Base-by-base conservation (phyloP, 2,888 invertebrate species). In the Caradrina clavipalpis region DNA sequence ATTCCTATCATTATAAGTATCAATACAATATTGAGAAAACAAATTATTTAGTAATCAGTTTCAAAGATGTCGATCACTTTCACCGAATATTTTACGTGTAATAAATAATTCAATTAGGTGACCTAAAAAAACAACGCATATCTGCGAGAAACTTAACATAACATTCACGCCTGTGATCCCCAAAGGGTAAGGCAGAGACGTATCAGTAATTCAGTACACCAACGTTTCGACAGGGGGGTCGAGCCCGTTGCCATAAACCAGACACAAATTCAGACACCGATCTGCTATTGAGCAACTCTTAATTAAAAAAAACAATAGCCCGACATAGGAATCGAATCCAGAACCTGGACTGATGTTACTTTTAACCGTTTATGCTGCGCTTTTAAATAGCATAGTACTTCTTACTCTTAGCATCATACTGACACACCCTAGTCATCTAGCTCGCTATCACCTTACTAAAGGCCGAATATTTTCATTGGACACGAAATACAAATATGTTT, bases 51-150 rank as follows among this genome's bases (percentile, higher is more conserved):
- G 62, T 82, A 76, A 73, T 73, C 82, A 76, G 62, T 73, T 66
- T 70, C 65, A 66, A 42, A 53, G 60, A 59, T 49, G 77, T 81
- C 76, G 78, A 67, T 73, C 81, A 82, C 82, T 82, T 82, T 82
- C 82, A 56, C 82, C 73, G 78, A 67, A 81, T 81, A 68, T 74
- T 57, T 72, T 68, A 69, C 62, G 54, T 57, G 54, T 39, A 50
- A 71, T 80, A 83, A 69, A 81, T 72, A 77, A 81, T 77, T 78
- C 75, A 81, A 81, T 78, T 76, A 80, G 42, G 3, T 66, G 69
- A 69, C 68, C 83, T 77, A 51, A 76, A 82, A 80, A 64, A 82
- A 69, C 69, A 82, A 67, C 55, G 49, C 57, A 53, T 62, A 58
- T 62, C 31, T 56, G 55, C 45, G 19, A 56, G n/a, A 58, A 39